Conservation (phyloP, 1,140 invertebrate species). For the Lordiphosa stackelbergi region DNA sequence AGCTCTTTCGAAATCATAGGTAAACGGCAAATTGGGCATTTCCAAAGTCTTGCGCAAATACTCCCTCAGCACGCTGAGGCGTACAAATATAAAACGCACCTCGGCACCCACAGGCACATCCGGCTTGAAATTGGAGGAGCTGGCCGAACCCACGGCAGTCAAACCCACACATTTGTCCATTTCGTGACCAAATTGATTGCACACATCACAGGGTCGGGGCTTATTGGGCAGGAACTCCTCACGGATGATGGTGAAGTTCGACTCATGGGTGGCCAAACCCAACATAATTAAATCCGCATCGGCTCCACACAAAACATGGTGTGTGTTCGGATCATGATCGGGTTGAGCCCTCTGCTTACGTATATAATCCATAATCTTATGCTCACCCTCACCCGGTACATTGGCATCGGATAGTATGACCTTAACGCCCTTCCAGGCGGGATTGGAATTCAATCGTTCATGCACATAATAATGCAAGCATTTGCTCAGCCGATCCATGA, state of each 20-base stretch:
- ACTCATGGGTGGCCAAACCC: conserved; percentile 98
- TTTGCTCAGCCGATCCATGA: conserved; percentile 96
- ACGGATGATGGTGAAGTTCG: conserved; percentile 97
- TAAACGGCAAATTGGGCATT: conserved; percentile 96
- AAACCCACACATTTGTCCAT: conserved; percentile 95
- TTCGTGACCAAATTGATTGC: conserved; percentile 96
- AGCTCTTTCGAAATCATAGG: conserved; percentile 91
- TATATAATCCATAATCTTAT: conserved; percentile 99
- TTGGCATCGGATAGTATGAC: conserved; percentile 99
- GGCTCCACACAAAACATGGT: conserved; percentile 98
- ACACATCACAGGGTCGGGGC: conserved; percentile 96
- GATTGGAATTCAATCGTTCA: conserved; percentile 94
- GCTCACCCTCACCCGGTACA: conserved; percentile 98
- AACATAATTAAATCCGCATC: conserved; percentile 99
- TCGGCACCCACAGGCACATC: conserved; percentile 82
- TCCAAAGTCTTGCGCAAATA: conserved; percentile 94
- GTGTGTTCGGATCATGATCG: conserved; percentile 98
- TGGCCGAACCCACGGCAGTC: conserved; percentile 64
- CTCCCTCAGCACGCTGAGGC: conserved; percentile 94
- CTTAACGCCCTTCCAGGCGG: conserved; percentile 96
- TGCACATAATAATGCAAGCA: conserved; percentile 98
- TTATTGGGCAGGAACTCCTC: conserved; percentile 99
- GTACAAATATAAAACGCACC: conserved; percentile 92
- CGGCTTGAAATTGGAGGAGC: conserved; percentile 54
- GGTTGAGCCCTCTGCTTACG: conserved; percentile 96